Evolutionary conservation across 2,888 invertebrate species (phyloP), one percentile per base, ranked within the genome.

Genomic region (Dermolepida albohirtum): DNA sequence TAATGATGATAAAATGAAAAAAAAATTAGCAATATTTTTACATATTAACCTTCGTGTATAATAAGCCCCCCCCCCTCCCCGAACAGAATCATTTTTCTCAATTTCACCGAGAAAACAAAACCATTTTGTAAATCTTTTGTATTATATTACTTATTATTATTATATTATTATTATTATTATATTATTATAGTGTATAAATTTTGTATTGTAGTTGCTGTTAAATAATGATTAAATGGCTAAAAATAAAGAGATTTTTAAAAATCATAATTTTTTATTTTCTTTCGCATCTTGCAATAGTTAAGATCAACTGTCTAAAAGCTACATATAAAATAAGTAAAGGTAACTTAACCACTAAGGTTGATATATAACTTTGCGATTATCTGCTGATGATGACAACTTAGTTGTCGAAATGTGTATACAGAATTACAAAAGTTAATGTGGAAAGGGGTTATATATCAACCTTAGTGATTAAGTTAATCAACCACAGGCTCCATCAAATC

Each of bases 121-220:
- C 59, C 59, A 62, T 62, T 82, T 81, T 82, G 80, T 81, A 81
- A 81, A 81, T 78, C 82, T 82, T 81, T 79, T 84, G 84, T 85
- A 84, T 84, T 81, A 84, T 85, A 84, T 82, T 82, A 62, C 59
- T 62, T 62, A 62, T 62, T 49, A 49, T 49, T 49, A 49, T 47
- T 80, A 82, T 79, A 82, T 83, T 84, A 82, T 83, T 84, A 86
- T 87, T 79, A 82, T 83, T 84, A 82, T 83, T 84, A 86, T 87
- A 87, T 83, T 82, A 82, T 78, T 80, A 86, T 87, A 86, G 87
- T 87, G 86, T 89, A 89, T 89, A 89, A 87, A 89, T 89, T 89
- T 89, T 89, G 89, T 89, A 89, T 88, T 87, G 89, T 89, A 89
- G 87, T 89, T 89, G 82, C 83, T 89, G 89, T 89, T 88, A 87